Evolutionary conservation across 2,113 vertebrate genomes (phyloP).

Genomic region (Syngnathus floridae): DNA sequence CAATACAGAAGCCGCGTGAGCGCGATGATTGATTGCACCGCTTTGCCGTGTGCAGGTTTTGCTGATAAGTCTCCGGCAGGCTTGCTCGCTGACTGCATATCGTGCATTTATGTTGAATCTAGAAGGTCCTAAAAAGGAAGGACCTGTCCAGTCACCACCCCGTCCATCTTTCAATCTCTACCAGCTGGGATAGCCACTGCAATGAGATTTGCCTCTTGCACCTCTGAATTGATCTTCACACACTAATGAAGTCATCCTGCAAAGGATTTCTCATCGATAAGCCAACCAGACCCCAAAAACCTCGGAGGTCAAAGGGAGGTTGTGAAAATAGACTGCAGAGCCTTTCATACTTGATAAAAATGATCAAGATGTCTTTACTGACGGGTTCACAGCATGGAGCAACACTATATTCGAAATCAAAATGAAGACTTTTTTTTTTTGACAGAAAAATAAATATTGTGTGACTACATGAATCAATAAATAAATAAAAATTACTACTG

Average conservation of each 20-base stretch:
- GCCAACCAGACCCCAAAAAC: conserved; percentile 28
- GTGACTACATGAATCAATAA: too few relatives aligned
- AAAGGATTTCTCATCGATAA: conserved; percentile 56
- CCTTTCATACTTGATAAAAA: conserved; percentile 8
- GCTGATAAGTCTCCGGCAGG: not conserved
- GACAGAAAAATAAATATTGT: too few relatives aligned
- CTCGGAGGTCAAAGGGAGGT: conserved; percentile 43
- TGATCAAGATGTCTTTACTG: not conserved
- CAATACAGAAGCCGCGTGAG: conserved; percentile 33
- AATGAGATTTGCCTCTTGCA: conserved; percentile 11
- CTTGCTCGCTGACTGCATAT: not conserved
- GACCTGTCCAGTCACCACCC: conserved; percentile 22
- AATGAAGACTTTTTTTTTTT: too few relatives aligned
- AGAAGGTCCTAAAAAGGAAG: conserved; percentile 13
- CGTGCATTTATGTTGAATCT: not conserved
- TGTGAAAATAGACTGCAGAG: conserved; percentile 30
- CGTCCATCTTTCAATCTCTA: not conserved
- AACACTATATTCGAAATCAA: not conserved
- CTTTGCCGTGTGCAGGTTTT: conserved; percentile 2
- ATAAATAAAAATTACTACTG: too few relatives aligned
- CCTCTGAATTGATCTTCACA: not conserved
- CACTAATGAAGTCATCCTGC: conserved; percentile 26
- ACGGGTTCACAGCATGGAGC: not conserved
- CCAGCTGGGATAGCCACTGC: conserved; percentile 23
- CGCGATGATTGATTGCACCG: conserved; percentile 36